Evolutionary conservation across 2,888 invertebrate genomes (phyloP).

Genomic region (Cataglyphis altisquamis): DNA sequence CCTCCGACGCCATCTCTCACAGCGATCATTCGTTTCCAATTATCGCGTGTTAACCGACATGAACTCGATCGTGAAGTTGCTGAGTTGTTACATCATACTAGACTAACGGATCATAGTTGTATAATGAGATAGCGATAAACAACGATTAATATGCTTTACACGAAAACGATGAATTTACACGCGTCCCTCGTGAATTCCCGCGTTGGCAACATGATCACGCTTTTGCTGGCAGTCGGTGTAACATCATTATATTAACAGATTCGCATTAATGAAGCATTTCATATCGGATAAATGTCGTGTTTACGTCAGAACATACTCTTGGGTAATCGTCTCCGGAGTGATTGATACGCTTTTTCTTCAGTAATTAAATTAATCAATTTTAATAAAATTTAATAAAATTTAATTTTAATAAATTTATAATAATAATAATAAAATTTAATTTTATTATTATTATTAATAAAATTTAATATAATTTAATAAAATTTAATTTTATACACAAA

Average conservation of each 20-base stretch:
- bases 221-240: conserved; percentile 14
- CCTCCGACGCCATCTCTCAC: neutral
- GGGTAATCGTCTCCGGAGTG: neutral
- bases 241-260: conserved; percentile 34
- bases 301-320: conserved; percentile 27
- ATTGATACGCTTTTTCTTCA: neutral
- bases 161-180: conserved; percentile 21
- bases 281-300: conserved; percentile 37
- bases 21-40: conserved; percentile 23
- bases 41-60: neutral
- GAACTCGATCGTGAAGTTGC: conserved; percentile 43
- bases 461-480: no score
- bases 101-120: conserved; percentile 25
- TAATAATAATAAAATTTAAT: conserved; percentile 25
- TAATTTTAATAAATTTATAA: no score
- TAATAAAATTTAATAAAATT: no score
- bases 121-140: conserved; percentile 44
- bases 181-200: conserved; percentile 6
- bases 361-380: no score
- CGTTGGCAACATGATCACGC: neutral
- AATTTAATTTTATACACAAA: neutral
- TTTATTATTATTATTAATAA: no score
- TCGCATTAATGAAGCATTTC: conserved; percentile 25
- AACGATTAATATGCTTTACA: conserved; percentile 46
- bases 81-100: conserved; percentile 13